Percentiles rank a stretch among this genome's conserved stretches.
Conservation (phyloP, 2,888 invertebrate species). For the Agrotis puta region DNA sequence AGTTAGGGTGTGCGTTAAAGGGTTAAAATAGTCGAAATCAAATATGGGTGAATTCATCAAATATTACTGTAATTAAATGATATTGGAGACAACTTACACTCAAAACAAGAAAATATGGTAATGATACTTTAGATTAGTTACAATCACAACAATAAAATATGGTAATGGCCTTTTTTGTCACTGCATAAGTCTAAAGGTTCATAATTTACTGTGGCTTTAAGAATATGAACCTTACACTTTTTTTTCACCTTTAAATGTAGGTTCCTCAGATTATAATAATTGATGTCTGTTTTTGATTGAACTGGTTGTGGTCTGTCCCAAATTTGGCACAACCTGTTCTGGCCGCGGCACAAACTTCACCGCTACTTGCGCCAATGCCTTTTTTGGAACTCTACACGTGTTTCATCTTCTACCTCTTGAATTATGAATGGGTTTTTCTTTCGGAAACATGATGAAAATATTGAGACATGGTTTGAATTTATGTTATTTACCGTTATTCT, state of each 20-base stretch:
- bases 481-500: constrained; percentile 51
- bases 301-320: constrained; percentile 67
- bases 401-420: constrained; percentile 70
- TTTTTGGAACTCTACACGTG: constrained; percentile 72
- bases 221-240: constrained; percentile 30
- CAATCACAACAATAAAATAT: neutral
- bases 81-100: neutral
- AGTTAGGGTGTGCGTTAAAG: no score
- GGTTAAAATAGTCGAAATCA: no score
- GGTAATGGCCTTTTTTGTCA: constrained; percentile 4
- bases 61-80: neutral
- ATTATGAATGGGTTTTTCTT: constrained; percentile 69
- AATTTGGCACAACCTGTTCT: constrained; percentile 79
- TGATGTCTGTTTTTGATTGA: constrained; percentile 53
- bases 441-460: constrained; percentile 55
- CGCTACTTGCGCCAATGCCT: constrained; percentile 67
- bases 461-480: constrained; percentile 60
- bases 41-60: no score
- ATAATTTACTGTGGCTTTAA: constrained; percentile 11
- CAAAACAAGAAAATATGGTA: neutral
- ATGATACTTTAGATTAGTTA: neutral
- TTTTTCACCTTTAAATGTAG: constrained; percentile 49
- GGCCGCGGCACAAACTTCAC: constrained; percentile 71
- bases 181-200: neutral
- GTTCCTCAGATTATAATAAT: constrained; percentile 61